Evolutionary conservation across 2,113 vertebrate species (phyloP), one percentile per base, ranked within the genome.

Genomic region (Crotophaga sulcirostris): DNA sequence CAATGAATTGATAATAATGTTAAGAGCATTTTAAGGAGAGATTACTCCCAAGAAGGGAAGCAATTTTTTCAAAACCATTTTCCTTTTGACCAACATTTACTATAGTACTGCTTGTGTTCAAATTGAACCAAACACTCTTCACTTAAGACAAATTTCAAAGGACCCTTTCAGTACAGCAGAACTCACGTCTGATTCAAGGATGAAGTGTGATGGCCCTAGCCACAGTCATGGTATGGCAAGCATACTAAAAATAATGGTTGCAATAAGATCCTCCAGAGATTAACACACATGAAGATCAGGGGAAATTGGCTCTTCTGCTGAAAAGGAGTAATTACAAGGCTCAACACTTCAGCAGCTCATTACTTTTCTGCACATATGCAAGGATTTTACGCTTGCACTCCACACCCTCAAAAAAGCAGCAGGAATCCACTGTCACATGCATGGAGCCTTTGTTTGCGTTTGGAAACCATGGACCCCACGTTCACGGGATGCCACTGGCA

Each of bases 381-480:
- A 85, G 7, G 21, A 5, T 15, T 58, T 75, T n/a, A 52, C 10
- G 20, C 72, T 25, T 18, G 31, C 21, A 4, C 20, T 3, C 18
- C 21, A 18, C 1, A 3, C 11, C 16, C 9, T 3, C 21, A 19
- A 14, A 17, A 26, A 24, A 4, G 14, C 10, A 40, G 6, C 9
- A 59, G 18, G 16, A 66, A 70, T 11, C n/a, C 11, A 66, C 11
- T 54, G 1, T 25, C 13, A 44, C 26, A 55, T 26, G 11, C 59
- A 81, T 7, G 5, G 10, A 66, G 23, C 6, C 40, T 47, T 31
- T 33, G 19, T 40, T n/a, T 29, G 8, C 36, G 24, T 60, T 64
- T 87, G 31, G 36, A 33, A 62, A n/a, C n/a, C n/a, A n/a, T n/a
- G n/a, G n/a, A n/a, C n/a, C n/a, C 33, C 14, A 42, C 0, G 1